Base-by-base conservation (phyloP, 2,797 vertebrate genomes). In the Hemitrygon akajei region DNA sequence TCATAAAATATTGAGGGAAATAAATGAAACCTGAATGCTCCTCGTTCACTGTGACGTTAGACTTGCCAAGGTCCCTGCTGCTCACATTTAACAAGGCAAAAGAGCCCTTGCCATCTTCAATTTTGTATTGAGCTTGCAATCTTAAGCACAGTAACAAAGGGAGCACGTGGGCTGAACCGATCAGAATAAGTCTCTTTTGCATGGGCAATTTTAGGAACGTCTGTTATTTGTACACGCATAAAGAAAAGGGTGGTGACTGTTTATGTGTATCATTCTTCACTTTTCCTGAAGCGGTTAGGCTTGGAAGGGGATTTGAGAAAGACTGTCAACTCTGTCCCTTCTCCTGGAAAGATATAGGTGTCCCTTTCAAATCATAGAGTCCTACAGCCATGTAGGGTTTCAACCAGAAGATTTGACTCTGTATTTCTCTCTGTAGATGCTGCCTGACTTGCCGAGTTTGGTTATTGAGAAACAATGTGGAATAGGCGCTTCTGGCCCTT, bases 1-100 rank as follows among this genome's bases (percentile, higher is more conserved):
- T 97, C 96, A 97, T 96, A 95, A 95, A 94, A 94, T 95, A 96
- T 96, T 95, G 95, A 95, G 91, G 40, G 71, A 95, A 96, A 95
- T 96, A 95, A 94, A 95, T 94, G 95, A 94, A 95, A 96, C 76
- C 93, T 76, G 91, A 91, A 93, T 76, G 91, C 37, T 75, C n/a
- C 91, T 93, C 3, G 40, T 76, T 75, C 71, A 93, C 34, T 56
- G 47, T 75, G 73, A 76, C 40, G 27, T 76, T 25, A 75, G 69
- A 75, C 37, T 93, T 93, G 91, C 91, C 69, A 93, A 56, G 71
- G 69, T 76, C 47, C 37, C 69, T 75, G 69, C 73, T 93, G 91
- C 73, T 93, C 76, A 71, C 71, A 76, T 73, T 93, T 93, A 93
- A 93, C 73, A 76, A 93, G 91, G 73, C 71, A 93, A 76, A 75